These are phyloP conservation scores for Atta cephalotes DNA, from an alignment of 1,140 invertebrate genomes.

Conservation along the genomic window DNA sequence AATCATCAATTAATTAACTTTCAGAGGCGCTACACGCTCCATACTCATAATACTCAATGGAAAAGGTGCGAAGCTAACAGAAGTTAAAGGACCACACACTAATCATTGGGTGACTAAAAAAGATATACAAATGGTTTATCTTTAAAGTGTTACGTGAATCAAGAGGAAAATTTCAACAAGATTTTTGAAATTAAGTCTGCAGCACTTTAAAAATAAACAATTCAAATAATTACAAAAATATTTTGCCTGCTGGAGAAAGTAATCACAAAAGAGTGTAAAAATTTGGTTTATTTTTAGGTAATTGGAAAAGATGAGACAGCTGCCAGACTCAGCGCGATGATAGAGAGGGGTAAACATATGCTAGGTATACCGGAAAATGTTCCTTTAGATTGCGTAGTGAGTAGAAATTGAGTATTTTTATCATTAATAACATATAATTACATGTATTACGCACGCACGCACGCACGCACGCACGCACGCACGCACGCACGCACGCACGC, in stretches of 20 bases:
- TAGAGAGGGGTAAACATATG: conserved; percentile 89
- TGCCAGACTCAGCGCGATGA: conserved; percentile 91
- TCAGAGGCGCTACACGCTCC: conserved; percentile 94
- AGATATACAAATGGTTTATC: conserved; percentile 13
- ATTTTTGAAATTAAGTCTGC: not conserved
- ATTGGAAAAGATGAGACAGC: conserved; percentile 93
- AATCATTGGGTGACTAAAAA: conserved; percentile 92
- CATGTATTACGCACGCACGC: not conserved
- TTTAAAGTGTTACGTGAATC: not conserved
- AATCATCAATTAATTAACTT: conserved; percentile 74
- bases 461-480: too few species aligned
- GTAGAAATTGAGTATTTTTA: conserved; percentile 70
- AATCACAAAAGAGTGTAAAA: not conserved
- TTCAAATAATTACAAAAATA: not conserved
- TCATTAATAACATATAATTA: not conserved
- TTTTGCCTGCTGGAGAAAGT: not conserved
- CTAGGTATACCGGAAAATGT: conserved; percentile 88
- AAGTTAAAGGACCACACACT: conserved; percentile 90
- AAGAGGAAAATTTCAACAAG: not conserved
- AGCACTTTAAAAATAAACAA: not conserved
- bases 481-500: too few species aligned
- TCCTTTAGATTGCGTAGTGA: conserved; percentile 91
- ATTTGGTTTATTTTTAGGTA: conserved; percentile 78
- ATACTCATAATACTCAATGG: conserved; percentile 91
- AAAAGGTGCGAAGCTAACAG: conserved; percentile 89